Percentiles rank a stretch among this genome's conserved stretches.
These are phyloP conservation scores for Caenorhabditis tropicalis DNA, from an alignment of 1,140 invertebrate species.

Conservation along the genomic window DNA sequence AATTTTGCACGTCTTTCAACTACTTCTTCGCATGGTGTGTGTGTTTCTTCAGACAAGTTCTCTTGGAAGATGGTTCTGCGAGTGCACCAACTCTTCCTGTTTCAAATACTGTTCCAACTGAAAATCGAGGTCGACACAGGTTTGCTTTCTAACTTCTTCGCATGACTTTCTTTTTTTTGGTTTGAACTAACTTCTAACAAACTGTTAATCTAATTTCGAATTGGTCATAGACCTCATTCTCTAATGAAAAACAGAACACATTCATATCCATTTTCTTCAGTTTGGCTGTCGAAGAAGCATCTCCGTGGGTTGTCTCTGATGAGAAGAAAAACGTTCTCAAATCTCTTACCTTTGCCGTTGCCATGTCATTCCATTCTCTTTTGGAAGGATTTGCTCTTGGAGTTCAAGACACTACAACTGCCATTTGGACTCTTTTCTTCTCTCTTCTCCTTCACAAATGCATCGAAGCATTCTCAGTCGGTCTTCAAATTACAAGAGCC, in stretches of 20 bases:
- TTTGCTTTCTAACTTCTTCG: background rate
- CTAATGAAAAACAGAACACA: too few species aligned
- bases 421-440: constrained; percentile 65
- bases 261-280: constrained; percentile 43
- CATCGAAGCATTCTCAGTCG: constrained; percentile 69
- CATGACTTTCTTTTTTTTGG: background rate
- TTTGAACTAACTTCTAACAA: background rate
- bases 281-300: constrained; percentile 59
- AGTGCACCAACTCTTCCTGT: too few species aligned
- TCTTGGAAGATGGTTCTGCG: background rate
- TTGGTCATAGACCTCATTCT: too few species aligned
- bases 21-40: constrained; percentile 26
- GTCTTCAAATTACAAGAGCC: constrained; percentile 62
- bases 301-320: constrained; percentile 56
- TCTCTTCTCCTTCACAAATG: constrained; percentile 69
- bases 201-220: too few species aligned
- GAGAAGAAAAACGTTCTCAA: constrained; percentile 60
- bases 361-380: constrained; percentile 67
- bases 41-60: background rate
- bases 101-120: background rate
- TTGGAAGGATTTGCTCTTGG: constrained; percentile 69
- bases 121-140: background rate
- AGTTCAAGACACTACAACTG: constrained; percentile 61
- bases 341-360: constrained; percentile 67
- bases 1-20: constrained; percentile 6